These are phyloP conservation scores for Thalassophryne amazonica DNA, from an alignment of 2,797 vertebrate species.

Conservation along the genomic window DNA sequence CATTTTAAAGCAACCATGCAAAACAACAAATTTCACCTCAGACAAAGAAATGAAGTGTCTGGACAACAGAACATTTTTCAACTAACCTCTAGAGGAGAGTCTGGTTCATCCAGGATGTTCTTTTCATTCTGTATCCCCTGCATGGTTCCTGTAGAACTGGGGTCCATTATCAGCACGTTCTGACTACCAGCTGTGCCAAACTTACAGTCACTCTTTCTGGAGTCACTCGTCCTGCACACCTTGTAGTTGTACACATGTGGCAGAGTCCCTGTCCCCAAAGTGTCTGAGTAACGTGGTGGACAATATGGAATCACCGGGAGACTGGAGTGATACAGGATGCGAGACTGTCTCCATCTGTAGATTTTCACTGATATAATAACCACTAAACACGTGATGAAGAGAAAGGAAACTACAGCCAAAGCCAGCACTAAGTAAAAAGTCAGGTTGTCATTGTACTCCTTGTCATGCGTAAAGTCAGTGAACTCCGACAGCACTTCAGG, in stretches of 20 bases:
- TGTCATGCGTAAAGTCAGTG: too few relatives aligned
- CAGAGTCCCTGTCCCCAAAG: conserved; percentile 22
- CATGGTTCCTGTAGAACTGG: conserved; percentile 31
- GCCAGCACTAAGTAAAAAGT: too few relatives aligned
- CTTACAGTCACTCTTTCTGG: too few relatives aligned
- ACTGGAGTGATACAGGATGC: conserved; percentile 44
- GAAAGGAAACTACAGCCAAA: conserved; percentile 66
- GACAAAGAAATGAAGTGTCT: too few relatives aligned
- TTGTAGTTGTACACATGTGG: conserved; percentile 26
- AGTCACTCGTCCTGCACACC: conserved; percentile 35
- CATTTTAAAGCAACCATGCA: too few relatives aligned
- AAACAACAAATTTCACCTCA: too few relatives aligned
- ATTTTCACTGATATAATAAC: conserved; percentile 53
- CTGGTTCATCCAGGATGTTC: conserved; percentile 17
- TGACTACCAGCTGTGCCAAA: conserved; percentile 43
- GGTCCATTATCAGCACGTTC: conserved; percentile 29
- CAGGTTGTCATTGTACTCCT: conserved; percentile 50
- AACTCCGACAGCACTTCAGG: conserved; percentile 65
- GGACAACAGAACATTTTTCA: too few relatives aligned
- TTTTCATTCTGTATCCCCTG: conserved; percentile 21
- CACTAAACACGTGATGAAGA: conserved; percentile 56
- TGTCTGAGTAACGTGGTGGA: conserved; percentile 24
- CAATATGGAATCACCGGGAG: conserved; percentile 26
- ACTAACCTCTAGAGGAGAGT: conserved; percentile 28
- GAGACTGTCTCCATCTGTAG: conserved; percentile 58